Base-by-base conservation (phyloP, 2,888 invertebrate species). In the Lutraria lutraria region DNA sequence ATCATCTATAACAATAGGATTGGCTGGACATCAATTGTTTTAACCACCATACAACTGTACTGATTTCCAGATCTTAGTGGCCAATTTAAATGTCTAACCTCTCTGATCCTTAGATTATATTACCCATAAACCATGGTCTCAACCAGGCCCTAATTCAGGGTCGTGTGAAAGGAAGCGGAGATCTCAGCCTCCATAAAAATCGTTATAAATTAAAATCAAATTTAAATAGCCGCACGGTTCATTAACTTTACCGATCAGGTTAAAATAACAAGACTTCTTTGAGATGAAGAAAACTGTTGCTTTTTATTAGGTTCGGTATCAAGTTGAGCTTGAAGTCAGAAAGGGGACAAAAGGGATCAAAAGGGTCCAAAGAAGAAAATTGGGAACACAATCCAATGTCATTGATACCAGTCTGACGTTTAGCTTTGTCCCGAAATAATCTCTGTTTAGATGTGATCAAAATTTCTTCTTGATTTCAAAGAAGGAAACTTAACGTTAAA, bases 161-260 rank as follows among this genome's bases (percentile, higher is more conserved):
- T 34, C 52, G 68, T 83, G 83, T 83, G 83, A 83, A 83, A 80
- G 85, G 56, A 72, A 76, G 53, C 25, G 21, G n/a, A 60, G n/a
- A 25, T n/a, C 82, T 31, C 53, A 21, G 3, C 56, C 21, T 25
- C 80, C 85, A 86, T 89, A 89, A 89, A 89, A 89, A 86, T 89
- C 89, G 83, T 83, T 89, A 89, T 86, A 89, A 89, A 89, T 89
- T 86, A 89, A 86, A 89, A 81, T 89, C 83, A 86, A 89, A 89
- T 89, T 86, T 82, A 89, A 89, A 53, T 84, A 82, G 86, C 52
- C 21, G 4, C 53, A 83, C 29, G 89, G 72, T 86, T 89, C 52
- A 83, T 83, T 86, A 89, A 29, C 56, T 53, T 8, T 16, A 31
- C 13, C 16, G 54, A 54, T 29, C 34, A 76, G 84, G 68, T 83